Evolutionary conservation across 1,140 invertebrate genomes (phyloP).

Genomic region (Dryas iulia): DNA sequence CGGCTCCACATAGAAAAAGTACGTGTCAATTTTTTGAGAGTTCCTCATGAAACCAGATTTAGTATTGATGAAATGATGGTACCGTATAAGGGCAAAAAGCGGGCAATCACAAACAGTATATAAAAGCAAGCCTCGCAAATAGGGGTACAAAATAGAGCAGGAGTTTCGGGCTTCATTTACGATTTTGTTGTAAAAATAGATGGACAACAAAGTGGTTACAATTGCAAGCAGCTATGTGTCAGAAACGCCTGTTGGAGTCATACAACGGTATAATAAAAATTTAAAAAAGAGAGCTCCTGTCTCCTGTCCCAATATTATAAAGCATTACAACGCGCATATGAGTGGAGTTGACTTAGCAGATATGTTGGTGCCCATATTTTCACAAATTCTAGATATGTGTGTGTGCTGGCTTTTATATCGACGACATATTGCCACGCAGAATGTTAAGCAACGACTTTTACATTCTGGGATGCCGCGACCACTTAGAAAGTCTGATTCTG

Average conservation of each 20-base stretch:
- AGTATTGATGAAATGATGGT: conserved; percentile 73
- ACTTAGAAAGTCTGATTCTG: conserved; percentile 27
- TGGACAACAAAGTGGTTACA: conserved; percentile 34
- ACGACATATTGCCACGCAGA: conserved; percentile 26
- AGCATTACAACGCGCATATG: conserved; percentile 39
- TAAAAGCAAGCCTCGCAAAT: conserved; percentile 35
- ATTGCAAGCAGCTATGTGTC: too few species aligned
- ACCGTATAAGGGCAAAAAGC: conserved; percentile 69
- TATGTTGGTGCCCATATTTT: conserved; percentile 36
- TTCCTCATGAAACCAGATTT: conserved; percentile 43
- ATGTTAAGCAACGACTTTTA: conserved; percentile 27
- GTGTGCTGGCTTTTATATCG: conserved; percentile 34
- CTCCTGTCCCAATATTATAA: conserved; percentile 36
- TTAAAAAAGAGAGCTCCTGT: conserved; percentile 26
- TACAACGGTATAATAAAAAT: conserved; percentile 35
- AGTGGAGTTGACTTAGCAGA: conserved; percentile 37
- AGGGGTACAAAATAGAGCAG: conserved; percentile 53
- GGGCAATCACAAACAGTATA: conserved; percentile 44
- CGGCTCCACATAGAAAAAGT: conserved; percentile 36
- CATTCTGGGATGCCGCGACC: conserved; percentile 21
- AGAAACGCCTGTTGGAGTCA: too few species aligned
- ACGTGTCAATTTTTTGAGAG: conserved; percentile 44
- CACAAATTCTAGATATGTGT: conserved; percentile 38
- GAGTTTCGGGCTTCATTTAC: conserved; percentile 54
- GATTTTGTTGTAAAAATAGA: conserved; percentile 56